Percentiles rank a stretch among this genome's conserved stretches.
phyloP scores from a whole-genome alignment of 2,113 vertebrate species.

The Pelecanoides urinatrix region DNA sequence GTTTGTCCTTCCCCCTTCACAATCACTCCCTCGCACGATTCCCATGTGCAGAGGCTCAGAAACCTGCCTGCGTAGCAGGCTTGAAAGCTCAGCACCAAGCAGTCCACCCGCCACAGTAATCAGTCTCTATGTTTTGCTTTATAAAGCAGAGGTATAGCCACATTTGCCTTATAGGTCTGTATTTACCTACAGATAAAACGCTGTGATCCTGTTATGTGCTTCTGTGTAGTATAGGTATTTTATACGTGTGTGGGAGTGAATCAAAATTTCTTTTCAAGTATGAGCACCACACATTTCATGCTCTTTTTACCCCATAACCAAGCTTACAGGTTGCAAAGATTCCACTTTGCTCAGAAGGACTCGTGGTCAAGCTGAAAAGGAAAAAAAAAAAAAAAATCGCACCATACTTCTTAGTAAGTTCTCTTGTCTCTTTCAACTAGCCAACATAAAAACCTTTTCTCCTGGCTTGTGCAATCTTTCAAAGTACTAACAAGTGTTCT shows the following conservation, averaged over 20 bases:
- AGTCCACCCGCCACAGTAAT: rapidly evolving
- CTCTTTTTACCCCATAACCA: background rate
- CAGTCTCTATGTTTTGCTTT: background rate
- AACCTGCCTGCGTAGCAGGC: background rate
- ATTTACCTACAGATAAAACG: background rate
- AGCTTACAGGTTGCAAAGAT: background rate
- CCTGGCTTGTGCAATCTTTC: conserved; percentile 44
- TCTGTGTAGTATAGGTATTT: background rate
- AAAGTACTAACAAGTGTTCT: conserved; percentile 69
- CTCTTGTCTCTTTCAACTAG: conserved; percentile 63
- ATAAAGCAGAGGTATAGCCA: background rate
- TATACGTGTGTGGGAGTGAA: background rate
- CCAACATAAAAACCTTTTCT: conserved; percentile 58
- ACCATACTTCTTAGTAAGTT: conserved; percentile 46
- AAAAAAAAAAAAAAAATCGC: background rate
- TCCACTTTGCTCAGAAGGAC: background rate
- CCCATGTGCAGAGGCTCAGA: background rate
- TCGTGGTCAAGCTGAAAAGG: conserved; percentile 14
- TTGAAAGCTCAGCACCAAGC: background rate
- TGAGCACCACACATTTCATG: background rate
- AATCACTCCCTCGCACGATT: background rate
- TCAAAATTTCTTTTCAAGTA: background rate
- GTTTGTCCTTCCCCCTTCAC: background rate
- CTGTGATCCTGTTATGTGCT: background rate
- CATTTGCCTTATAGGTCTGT: background rate